Percentiles rank a stretch among this genome's conserved stretches.
phyloP scores from a whole-genome alignment of 2,888 invertebrate species.

The Elaeidobius kamerunicus region DNA sequence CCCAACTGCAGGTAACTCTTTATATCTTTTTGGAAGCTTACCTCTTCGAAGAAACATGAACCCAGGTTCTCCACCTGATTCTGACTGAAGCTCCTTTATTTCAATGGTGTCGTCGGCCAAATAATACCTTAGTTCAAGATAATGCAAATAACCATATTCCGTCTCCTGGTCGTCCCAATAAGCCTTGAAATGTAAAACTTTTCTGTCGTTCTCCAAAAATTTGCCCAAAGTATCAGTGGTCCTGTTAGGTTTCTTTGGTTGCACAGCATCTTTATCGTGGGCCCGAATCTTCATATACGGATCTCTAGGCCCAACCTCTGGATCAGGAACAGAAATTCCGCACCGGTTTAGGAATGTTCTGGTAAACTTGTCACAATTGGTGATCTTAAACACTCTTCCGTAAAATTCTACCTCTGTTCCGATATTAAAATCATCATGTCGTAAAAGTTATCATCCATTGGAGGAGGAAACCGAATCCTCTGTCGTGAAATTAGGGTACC shows the following conservation, averaged over 20 bases:
- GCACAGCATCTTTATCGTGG: slow-evolving; percentile 42
- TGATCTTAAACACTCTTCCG: slow-evolving; percentile 77
- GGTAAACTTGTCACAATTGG: slow-evolving; percentile 85
- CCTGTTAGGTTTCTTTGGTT: slow-evolving; percentile 54
- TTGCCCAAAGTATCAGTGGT: slow-evolving; percentile 68
- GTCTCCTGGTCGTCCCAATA: slow-evolving; percentile 86
- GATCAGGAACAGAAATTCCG: slow-evolving; percentile 80
- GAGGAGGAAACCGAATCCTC: slow-evolving; percentile 71
- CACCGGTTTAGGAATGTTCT: slow-evolving; percentile 78
- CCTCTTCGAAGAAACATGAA: slow-evolving; percentile 71
- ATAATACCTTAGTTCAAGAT: slow-evolving; percentile 79
- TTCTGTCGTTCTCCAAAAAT: slow-evolving; percentile 79
- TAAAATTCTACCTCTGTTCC: slow-evolving; percentile 77
- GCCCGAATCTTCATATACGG: slow-evolving; percentile 53
- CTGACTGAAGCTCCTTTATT: slow-evolving; percentile 69
- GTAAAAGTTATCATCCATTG: slow-evolving; percentile 72
- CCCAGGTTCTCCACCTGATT: slow-evolving; percentile 70
- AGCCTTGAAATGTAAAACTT: slow-evolving; percentile 71
- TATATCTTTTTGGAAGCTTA: slow-evolving; percentile 71
- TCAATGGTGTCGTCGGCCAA: slow-evolving; percentile 87
- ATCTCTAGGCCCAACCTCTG: slow-evolving; percentile 56
- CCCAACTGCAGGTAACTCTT: slow-evolving; percentile 51
- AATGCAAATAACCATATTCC: slow-evolving; percentile 73
- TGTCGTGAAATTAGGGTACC: slow-evolving; percentile 81
- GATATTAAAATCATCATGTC: slow-evolving; percentile 86